A percentile compares a stretch with the other conserved stretches of the same genome.
phyloP scores from a whole-genome alignment of 2,113 vertebrate species.

The Sminthopsis crassicaudata region DNA sequence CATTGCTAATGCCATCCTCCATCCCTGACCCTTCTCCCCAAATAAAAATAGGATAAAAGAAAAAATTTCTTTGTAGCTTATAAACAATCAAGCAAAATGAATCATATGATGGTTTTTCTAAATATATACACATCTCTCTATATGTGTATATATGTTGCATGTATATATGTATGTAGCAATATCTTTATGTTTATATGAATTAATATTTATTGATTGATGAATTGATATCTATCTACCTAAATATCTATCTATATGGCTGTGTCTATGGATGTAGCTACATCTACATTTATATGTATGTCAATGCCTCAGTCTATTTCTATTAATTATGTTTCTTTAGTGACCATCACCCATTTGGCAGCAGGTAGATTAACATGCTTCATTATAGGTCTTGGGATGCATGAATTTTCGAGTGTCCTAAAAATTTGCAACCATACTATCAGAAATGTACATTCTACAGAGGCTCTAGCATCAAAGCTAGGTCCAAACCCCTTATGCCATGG shows the following conservation, averaged over 20 bases:
- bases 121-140: neutral
- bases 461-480: neutral
- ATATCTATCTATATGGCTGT: no score
- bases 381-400: no score
- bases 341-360: neutral
- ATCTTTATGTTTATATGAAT: no score
- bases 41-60: neutral
- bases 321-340: no score
- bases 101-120: neutral
- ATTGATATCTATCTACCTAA: no score
- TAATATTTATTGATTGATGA: no score
- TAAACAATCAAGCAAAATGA: neutral
- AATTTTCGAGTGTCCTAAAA: neutral
- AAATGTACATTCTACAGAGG: neutral
- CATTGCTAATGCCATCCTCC: neutral
- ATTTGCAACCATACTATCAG: neutral
- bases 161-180: no score
- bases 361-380: no score
- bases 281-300: no score
- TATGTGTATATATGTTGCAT: no score
- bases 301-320: no score
- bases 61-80: neutral
- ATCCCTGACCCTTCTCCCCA: neutral
- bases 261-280: no score
- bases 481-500: neutral